Percentiles rank a stretch among this genome's conserved stretches.
Evolutionary conservation across 2,888 invertebrate species (phyloP).

Genomic region (Drepana falcataria): DNA sequence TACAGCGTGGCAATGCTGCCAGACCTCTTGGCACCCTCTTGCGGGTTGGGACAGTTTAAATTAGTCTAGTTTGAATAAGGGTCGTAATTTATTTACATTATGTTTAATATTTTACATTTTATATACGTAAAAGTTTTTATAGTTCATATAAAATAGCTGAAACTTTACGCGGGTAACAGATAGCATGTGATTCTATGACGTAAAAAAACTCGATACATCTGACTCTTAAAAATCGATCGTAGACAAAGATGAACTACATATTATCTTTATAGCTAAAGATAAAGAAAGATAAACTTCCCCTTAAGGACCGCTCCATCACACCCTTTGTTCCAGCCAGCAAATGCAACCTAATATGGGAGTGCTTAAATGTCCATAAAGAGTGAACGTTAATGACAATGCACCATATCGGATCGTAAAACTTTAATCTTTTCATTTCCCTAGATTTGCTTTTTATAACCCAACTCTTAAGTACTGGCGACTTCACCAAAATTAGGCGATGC

Average conservation of each 20-base stretch:
- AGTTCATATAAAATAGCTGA: too few species aligned
- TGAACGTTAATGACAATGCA: constrained; percentile 44
- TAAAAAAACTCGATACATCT: background rate
- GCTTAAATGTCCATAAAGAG: constrained; percentile 60
- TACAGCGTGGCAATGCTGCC: too few species aligned
- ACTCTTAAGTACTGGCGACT: constrained; percentile 28
- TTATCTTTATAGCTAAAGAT: background rate
- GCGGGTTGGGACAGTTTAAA: too few species aligned
- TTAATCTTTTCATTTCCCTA: constrained; percentile 67
- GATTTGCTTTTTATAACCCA: constrained; percentile 48
- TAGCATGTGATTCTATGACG: constrained; percentile 3
- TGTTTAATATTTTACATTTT: too few species aligned
- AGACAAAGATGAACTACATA: background rate
- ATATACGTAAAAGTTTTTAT: too few species aligned
- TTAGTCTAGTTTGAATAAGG: too few species aligned
- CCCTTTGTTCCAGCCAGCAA: constrained; percentile 20
- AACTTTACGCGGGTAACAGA: constrained; percentile 7
- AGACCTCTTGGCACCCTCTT: too few species aligned
- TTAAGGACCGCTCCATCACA: constrained; percentile 7
- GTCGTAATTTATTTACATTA: too few species aligned
- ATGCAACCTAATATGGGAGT: constrained; percentile 44
- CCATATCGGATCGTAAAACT: constrained; percentile 67
- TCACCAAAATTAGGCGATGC: constrained; percentile 20
- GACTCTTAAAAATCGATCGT: too few species aligned
- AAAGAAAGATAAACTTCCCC: background rate